Evolutionary conservation across 2,888 invertebrate genomes (phyloP).

Genomic region (Dioctria rufipes): DNA sequence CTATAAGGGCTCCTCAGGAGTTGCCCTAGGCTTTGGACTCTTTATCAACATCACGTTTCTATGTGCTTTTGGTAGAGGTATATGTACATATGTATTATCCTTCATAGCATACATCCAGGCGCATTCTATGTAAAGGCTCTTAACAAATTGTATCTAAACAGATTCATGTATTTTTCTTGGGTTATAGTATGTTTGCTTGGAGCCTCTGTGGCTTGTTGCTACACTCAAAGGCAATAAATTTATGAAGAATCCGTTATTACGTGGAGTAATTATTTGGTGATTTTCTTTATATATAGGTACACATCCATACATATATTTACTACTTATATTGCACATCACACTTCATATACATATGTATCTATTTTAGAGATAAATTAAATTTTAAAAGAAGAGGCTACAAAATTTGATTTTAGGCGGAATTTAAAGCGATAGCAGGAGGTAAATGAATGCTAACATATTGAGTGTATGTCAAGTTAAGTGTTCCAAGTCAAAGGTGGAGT

Average conservation of each 20-base stretch:
- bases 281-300: not conserved
- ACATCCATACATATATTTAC: not conserved
- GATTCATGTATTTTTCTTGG: slow-evolving; percentile 8
- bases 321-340: too few species aligned
- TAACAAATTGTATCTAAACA: slow-evolving; percentile 1
- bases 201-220: not conserved
- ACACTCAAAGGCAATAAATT: not conserved
- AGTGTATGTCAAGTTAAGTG: slow-evolving; percentile 5
- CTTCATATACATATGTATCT: not conserved
- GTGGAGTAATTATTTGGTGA: not conserved
- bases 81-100: not conserved
- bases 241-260: not conserved
- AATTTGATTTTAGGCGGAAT: slow-evolving; percentile 17
- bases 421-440: not conserved
- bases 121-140: not conserved
- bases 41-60: slow-evolving; percentile 20
- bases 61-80: too few species aligned
- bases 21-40: not conserved
- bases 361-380: slow-evolving; percentile 14
- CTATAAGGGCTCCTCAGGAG: not conserved
- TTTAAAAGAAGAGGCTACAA: not conserved
- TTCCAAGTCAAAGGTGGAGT: not conserved
- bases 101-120: not conserved
- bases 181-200: not conserved
- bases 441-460: slow-evolving; percentile 4